phyloP scores from a whole-genome alignment of 1,140 invertebrate genomes.

The Platorchestia sp. region DNA sequence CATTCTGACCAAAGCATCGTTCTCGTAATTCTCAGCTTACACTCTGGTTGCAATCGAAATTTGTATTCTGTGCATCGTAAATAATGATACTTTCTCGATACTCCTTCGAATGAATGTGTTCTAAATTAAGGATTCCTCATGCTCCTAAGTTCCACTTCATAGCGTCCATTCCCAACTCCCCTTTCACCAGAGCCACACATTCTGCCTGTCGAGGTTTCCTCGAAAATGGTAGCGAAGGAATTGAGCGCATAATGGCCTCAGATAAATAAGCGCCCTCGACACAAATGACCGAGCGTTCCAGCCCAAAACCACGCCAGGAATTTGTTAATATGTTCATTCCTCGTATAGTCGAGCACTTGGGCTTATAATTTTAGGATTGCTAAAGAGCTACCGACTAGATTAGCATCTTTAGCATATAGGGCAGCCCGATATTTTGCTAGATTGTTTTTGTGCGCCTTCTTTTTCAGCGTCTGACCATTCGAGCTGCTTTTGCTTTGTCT shows the following conservation, averaged over 20 bases:
- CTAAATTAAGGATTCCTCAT: background rate
- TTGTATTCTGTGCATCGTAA: background rate
- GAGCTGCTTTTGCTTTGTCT: conserved; percentile 15
- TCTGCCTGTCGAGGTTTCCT: conserved; percentile 25
- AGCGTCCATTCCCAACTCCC: background rate
- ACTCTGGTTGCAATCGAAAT: background rate
- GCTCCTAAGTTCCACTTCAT: background rate
- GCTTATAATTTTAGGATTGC: conserved; percentile 55
- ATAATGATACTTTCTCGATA: background rate
- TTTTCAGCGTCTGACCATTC: background rate
- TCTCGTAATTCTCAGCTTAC: background rate
- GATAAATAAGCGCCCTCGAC: conserved; percentile 43
- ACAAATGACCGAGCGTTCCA: conserved; percentile 51
- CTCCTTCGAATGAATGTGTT: background rate
- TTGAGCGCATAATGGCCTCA: conserved; percentile 41
- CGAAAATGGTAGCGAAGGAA: conserved; percentile 45
- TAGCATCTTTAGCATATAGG: conserved; percentile 49
- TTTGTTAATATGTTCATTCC: conserved; percentile 56
- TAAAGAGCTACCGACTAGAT: conserved; percentile 53
- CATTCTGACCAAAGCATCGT: background rate
- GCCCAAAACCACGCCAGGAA: conserved; percentile 46
- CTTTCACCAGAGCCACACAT: conserved; percentile 10
- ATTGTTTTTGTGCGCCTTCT: background rate
- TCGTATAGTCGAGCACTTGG: conserved; percentile 46
- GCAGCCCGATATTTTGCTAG: conserved; percentile 6